phyloP scores from a whole-genome alignment of 2,113 vertebrate species.

The Emydura subglobosa region DNA sequence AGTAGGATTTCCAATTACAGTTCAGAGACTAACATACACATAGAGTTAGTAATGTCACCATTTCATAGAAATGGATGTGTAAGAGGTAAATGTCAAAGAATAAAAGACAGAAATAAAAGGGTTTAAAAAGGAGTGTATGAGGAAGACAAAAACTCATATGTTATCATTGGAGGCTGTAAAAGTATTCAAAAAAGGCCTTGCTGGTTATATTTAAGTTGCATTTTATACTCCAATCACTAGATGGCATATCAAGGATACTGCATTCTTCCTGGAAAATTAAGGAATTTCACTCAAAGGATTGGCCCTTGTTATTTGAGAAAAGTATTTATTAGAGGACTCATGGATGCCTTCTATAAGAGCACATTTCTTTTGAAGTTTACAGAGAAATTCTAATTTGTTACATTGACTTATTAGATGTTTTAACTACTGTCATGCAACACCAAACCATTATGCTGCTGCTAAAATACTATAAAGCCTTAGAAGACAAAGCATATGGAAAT shows the following conservation, averaged over 20 bases:
- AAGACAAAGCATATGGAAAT: background rate
- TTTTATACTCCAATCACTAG: conserved; percentile 67
- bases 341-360: background rate
- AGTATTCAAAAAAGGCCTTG: background rate
- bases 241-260: conserved; percentile 66
- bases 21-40: background rate
- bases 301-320: background rate
- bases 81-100: background rate
- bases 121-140: background rate
- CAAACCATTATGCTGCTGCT: background rate
- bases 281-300: background rate
- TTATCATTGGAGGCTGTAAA: background rate
- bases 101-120: background rate
- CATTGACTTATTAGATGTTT: background rate
- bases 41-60: background rate
- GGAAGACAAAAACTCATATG: background rate
- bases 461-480: background rate
- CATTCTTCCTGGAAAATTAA: background rate
- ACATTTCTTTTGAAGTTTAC: background rate
- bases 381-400: background rate
- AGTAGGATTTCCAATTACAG: background rate
- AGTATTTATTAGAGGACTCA: background rate
- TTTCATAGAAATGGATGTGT: background rate
- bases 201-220: background rate
- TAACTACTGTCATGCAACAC: background rate